Percentiles rank a stretch among this genome's conserved stretches.
Evolutionary conservation across 1,140 invertebrate genomes (phyloP).

Genomic region (Trichogramma pretiosum): DNA sequence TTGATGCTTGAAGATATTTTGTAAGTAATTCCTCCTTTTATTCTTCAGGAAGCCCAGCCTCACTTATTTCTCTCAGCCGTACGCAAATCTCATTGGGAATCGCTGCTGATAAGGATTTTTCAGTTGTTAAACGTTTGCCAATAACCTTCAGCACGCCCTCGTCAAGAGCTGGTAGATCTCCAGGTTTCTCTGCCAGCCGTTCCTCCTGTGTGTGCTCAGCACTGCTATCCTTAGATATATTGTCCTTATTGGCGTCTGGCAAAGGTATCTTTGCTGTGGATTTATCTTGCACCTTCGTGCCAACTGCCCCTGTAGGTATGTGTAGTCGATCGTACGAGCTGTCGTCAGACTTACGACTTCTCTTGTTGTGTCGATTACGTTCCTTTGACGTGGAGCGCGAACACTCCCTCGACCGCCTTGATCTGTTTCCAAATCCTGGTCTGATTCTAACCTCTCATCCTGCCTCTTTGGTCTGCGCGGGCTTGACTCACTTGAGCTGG

Average conservation of each 20-base stretch:
- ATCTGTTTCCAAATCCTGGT: too few species aligned
- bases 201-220: neutral
- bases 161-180: too few species aligned
- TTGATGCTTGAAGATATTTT: conserved; percentile 13
- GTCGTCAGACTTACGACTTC: neutral
- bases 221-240: neutral
- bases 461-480: too few species aligned
- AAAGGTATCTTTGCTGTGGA: neutral
- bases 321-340: neutral
- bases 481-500: too few species aligned
- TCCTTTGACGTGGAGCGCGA: too few species aligned
- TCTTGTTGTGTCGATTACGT: too few species aligned
- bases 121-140: conserved; percentile 1
- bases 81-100: conserved; percentile 16
- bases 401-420: too few species aligned
- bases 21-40: conserved; percentile 1
- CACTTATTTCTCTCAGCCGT: conserved; percentile 7
- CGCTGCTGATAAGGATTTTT: neutral
- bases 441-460: too few species aligned
- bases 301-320: neutral
- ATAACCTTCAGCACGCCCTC: neutral
- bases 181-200: too few species aligned
- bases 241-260: neutral
- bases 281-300: neutral
- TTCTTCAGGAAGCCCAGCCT: conserved; percentile 14